A percentile compares a stretch with the other conserved stretches of the same genome.
phyloP scores from a whole-genome alignment of 2,797 vertebrate genomes.

The Chaenodraco wilsoni region DNA sequence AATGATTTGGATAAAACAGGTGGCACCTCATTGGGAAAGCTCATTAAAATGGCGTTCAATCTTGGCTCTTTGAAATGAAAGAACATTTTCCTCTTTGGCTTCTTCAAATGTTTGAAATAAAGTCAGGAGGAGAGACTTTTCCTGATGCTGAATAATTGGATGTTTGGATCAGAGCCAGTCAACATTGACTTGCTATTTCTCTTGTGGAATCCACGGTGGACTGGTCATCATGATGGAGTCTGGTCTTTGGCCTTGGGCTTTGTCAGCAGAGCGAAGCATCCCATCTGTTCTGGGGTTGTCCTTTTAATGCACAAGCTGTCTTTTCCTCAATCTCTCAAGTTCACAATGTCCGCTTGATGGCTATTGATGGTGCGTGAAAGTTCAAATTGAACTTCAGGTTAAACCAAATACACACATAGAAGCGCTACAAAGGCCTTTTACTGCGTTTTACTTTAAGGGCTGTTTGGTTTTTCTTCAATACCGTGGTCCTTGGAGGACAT shows the following conservation, averaged over 20 bases:
- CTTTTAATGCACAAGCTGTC: slow-evolving; percentile 59
- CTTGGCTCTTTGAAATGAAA: slow-evolving; percentile 71
- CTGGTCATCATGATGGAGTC: slow-evolving; percentile 59
- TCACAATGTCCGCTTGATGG: slow-evolving; percentile 56
- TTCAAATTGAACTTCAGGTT: slow-evolving; percentile 62
- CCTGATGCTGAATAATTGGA: slow-evolving; percentile 67
- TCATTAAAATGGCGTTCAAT: slow-evolving; percentile 78
- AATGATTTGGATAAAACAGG: slow-evolving; percentile 82
- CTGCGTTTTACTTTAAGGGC: slow-evolving; percentile 34
- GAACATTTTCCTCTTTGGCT: slow-evolving; percentile 69
- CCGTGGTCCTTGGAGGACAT: slow-evolving; percentile 43
- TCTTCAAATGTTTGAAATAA: slow-evolving; percentile 66
- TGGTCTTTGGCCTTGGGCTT: slow-evolving; percentile 57
- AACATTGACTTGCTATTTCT: slow-evolving; percentile 60
- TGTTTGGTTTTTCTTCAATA: slow-evolving; percentile 43
- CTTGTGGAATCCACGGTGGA: slow-evolving; percentile 48
- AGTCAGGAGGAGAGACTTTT: slow-evolving; percentile 56
- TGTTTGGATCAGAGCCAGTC: slow-evolving; percentile 64
- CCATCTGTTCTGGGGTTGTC: slow-evolving; percentile 69
- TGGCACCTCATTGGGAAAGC: slow-evolving; percentile 79
- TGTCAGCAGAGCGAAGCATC: slow-evolving; percentile 60
- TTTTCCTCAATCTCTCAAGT: slow-evolving; percentile 53
- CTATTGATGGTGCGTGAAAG: slow-evolving; percentile 74
- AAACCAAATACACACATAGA: slow-evolving; percentile 20
- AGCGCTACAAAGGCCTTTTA: slow-evolving; percentile 14